phyloP scores from a whole-genome alignment of 1,140 invertebrate species.

The Aphelenchoides fujianensis region DNA sequence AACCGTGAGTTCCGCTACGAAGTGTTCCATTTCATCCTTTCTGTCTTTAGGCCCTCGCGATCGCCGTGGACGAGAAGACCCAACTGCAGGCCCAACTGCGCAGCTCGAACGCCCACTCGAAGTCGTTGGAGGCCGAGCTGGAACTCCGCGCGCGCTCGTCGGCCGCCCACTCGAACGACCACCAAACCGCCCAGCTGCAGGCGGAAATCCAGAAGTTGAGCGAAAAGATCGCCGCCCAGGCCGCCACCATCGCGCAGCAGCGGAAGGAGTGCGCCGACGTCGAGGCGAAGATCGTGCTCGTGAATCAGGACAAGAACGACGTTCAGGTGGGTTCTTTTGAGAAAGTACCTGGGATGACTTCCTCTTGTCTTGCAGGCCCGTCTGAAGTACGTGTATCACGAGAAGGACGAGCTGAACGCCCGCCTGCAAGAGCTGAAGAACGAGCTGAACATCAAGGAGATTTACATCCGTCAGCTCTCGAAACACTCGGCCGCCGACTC shows the following conservation, averaged over 20 bases:
- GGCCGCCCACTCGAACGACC: background rate
- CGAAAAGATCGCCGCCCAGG: conserved; percentile 27
- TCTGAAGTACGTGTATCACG: conserved; percentile 47
- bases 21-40: too few relatives aligned
- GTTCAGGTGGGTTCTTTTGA: conserved; percentile 37
- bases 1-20: conserved; percentile 29
- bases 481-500: conserved; percentile 20
- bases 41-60: conserved; percentile 37
- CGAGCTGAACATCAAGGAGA: conserved; percentile 48
- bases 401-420: conserved; percentile 34
- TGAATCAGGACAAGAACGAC: conserved; percentile 48
- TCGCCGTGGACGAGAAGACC: conserved; percentile 51
- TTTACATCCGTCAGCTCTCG: conserved; percentile 44
- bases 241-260: conserved; percentile 39
- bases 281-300: conserved; percentile 42
- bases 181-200: conserved; percentile 16
- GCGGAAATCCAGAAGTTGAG: conserved; percentile 28
- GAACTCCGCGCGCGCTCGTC: background rate
- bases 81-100: conserved; percentile 38
- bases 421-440: conserved; percentile 27
- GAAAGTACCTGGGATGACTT: conserved; percentile 5
- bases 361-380: conserved; percentile 38
- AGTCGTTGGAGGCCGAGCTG: conserved; percentile 14
- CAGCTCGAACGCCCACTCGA: conserved; percentile 20
- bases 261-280: conserved; percentile 41